These are phyloP conservation scores for Leguminivora glycinivorella DNA, from an alignment of 1,140 invertebrate genomes.

Conservation along the genomic window DNA sequence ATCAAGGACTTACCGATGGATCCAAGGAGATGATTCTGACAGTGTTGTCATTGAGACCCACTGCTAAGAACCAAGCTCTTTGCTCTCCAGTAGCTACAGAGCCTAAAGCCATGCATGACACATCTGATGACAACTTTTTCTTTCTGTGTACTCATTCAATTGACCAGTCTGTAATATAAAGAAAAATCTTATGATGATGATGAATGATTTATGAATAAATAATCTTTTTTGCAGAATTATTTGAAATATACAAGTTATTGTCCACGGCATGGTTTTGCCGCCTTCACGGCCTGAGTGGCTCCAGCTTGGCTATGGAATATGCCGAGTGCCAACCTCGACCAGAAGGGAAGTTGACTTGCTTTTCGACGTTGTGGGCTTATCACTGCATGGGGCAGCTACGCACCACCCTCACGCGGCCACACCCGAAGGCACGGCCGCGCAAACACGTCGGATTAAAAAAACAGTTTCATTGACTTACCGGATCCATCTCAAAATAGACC, in stretches of 20 bases:
- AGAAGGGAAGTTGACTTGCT: conserved; percentile 58
- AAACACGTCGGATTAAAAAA: conserved; percentile 61
- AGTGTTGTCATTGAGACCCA: conserved; percentile 97
- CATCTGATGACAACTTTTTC: conserved; percentile 97
- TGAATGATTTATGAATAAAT: conserved; percentile 26
- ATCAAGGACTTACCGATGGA: conserved; percentile 85
- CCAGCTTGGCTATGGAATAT: conserved; percentile 78
- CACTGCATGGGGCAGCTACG: conserved; percentile 71
- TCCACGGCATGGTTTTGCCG: conserved; percentile 77
- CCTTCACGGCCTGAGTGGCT: conserved; percentile 71
- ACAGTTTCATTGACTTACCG: conserved; percentile 83
- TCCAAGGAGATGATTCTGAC: conserved; percentile 98
- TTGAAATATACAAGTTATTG: conserved; percentile 40
- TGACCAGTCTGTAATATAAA: conserved; percentile 90
- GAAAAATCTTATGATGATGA: conserved; percentile 22
- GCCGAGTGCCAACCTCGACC: conserved; percentile 68
- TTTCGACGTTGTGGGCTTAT: conserved; percentile 69
- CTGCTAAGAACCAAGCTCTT: conserved; percentile 97
- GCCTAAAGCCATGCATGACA: conserved; percentile 98
- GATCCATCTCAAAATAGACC: conserved; percentile 99
- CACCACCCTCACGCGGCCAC: conserved; percentile 55
- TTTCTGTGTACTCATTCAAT: conserved; percentile 98
- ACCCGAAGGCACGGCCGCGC: conserved; percentile 53
- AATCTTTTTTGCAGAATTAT: not conserved
- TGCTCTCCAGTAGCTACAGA: conserved; percentile 97